Evolutionary conservation across 2,888 invertebrate genomes (phyloP), one percentile per base, ranked within the genome.

Genomic region (Cheilosia soror): DNA sequence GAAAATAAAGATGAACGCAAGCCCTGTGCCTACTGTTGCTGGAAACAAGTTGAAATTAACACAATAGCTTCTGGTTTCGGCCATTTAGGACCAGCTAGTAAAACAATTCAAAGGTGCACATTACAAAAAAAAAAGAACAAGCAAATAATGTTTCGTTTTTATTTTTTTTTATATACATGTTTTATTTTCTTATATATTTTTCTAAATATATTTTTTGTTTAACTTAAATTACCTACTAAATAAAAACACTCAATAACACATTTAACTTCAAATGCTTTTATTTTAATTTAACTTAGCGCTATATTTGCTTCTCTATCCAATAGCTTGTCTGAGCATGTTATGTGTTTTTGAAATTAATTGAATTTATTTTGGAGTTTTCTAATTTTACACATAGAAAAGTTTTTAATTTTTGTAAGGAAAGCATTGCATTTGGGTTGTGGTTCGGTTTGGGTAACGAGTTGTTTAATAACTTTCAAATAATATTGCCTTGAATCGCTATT

Each of bases 51-150:
- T 90, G 99, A 99, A 94, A 96, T 98, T 93, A 99, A 99, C 94
- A 98, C 98, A 89, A 98, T 99, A 90, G 98, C 99, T 63, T 96
- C 98, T 79, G 98, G 98, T 90, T 98, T 99, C 94, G 98, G 97
- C 90, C 98, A 98, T 93, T 95, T 99, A 89, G 97, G 97, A 88
- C 96, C 97, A 82, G 94, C 95, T 89, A 96, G 97, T 89, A 94
- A 94, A 91, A 93, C 94, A 89, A 95, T 98, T 89, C 98, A 98
- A 94, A 96, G 96, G 96, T 98, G 95, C 90, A 89, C 88, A 89
- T 85, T 89, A 37, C 47, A 71, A 80, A 63, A 69, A 57, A 82
- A 68, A 69, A 68, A 66, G 51, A 72, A 47, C 49, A 60, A 68
- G 60, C 31, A 80, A 69, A 63, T 55, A 66, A 58, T 58, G 58